Evolutionary conservation across 53 echinoderm and acorn worm species (phyloP).

Genomic region (Astropecten irregularis): DNA sequence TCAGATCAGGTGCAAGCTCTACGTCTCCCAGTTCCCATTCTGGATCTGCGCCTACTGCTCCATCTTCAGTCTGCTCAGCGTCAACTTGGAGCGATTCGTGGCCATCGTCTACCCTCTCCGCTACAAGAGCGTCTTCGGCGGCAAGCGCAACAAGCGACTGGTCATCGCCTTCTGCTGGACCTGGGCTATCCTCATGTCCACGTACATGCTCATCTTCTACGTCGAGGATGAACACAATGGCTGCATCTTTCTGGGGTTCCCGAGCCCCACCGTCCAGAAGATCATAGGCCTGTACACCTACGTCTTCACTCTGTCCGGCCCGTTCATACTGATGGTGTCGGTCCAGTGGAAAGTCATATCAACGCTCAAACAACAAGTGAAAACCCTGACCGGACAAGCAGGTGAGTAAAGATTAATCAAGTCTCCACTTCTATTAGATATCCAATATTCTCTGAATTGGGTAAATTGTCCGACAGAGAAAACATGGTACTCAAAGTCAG

Average conservation of each 20-base stretch:
- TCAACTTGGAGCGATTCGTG: too few relatives aligned
- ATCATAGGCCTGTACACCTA: neutral
- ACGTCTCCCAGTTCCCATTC: conserved; percentile 21
- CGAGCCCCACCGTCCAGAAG: neutral
- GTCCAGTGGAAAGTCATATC: conserved; percentile 39
- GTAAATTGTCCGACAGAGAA: neutral
- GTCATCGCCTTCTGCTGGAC: conserved; percentile 5
- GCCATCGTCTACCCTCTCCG: conserved; percentile 48
- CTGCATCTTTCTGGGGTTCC: conserved; percentile 5
- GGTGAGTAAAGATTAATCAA: neutral
- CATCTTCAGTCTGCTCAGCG: conserved; percentile 41
- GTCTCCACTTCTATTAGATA: neutral
- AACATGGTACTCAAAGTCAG: neutral
- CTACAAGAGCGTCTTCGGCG: conserved; percentile 12
- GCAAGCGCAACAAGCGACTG: conserved; percentile 5
- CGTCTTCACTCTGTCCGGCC: neutral
- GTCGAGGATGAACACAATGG: neutral
- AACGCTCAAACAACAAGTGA: conserved; percentile 15
- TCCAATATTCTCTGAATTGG: neutral
- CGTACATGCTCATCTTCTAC: conserved; percentile 10
- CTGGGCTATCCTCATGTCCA: neutral
- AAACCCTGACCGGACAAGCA: neutral
- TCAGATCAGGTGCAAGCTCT: conserved; percentile 49
- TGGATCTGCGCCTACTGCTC: conserved; percentile 51
- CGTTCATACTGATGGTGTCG: conserved; percentile 27